A percentile compares a stretch with the other conserved stretches of the same genome.
Evolutionary conservation across 1,140 invertebrate genomes (phyloP).

Genomic region (Euwallacea fornicatus): DNA sequence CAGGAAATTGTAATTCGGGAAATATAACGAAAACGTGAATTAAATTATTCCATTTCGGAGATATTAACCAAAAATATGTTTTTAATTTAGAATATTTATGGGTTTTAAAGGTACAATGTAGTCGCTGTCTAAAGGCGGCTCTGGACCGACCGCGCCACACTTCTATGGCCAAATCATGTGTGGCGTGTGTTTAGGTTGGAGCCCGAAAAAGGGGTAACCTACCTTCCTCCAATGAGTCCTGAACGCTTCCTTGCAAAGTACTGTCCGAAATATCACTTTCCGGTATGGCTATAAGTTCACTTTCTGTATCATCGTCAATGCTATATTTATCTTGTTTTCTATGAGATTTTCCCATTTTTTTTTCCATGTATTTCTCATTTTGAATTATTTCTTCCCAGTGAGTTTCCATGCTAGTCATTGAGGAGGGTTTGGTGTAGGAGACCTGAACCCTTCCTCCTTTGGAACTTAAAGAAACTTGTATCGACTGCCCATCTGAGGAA

Average conservation of each 20-base stretch:
- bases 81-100: too few species aligned
- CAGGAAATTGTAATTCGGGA: too few species aligned
- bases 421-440: conserved; percentile 53
- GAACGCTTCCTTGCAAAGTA: conserved; percentile 72
- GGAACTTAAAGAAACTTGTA: conserved; percentile 54
- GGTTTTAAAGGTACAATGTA: too few species aligned
- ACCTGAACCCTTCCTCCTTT: conserved; percentile 56
- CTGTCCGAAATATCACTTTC: conserved; percentile 85
- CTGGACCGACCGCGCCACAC: too few species aligned
- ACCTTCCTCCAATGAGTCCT: conserved; percentile 59
- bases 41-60: too few species aligned
- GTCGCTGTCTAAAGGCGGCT: too few species aligned
- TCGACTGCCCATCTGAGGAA: conserved; percentile 56
- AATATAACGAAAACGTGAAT: too few species aligned
- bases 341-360: conserved; percentile 49
- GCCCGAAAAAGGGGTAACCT: conserved; percentile 31
- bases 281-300: conserved; percentile 82
- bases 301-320: conserved; percentile 82
- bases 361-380: conserved; percentile 42
- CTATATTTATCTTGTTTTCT: conserved; percentile 57
- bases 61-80: too few species aligned
- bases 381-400: conserved; percentile 68
- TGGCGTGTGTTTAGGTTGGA: too few species aligned
- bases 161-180: too few species aligned
- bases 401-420: conserved; percentile 65